Evolutionary conservation across 2,888 invertebrate genomes (phyloP), one percentile per base, ranked within the genome.

Genomic region (Drosophila fungiperda): DNA sequence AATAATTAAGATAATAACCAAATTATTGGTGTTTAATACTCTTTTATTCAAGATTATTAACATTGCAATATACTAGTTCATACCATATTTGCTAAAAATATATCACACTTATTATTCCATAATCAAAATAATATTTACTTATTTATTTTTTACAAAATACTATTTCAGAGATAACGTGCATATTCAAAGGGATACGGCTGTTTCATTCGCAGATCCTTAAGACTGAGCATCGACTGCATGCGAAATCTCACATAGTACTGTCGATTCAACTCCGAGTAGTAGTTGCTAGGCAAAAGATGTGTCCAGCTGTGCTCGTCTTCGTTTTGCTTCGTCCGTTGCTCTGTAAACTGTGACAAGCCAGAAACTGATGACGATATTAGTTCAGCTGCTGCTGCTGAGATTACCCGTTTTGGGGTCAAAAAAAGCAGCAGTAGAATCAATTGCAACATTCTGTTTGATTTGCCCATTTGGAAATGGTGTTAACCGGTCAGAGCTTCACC

Each of bases 171-270:
- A 75, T 80, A 89, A 23, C 78, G 50, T 1, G 88, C 86, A 57
- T 75, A 71, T 72, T 90, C 86, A 61, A 80, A 89, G 2, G 80
- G 75, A 59, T 60, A 55, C 5, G 61, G 36, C 0, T 38, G 54
- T 0, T 23, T 48, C 17, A 35, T 33, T 9, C 62, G 58, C 23
- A 49, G 23, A 40, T 76, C 53, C 50, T 53, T 72, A 23, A 73
- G 38, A 8, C 38, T 38, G 15, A 74, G 55, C n/a, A 33, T 3
- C 6, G 80, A 68, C 8, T 74, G 83, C 12, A 86, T 59, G 0
- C 81, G 85, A 76, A 85, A 89, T 49, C 80, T 52, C 17, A 55
- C 45, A 73, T 85, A 85, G 61, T 91, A 91, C 45, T 83, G 90
- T 68, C 81, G 83, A 73, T 90, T 87, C 52, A 83, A 29, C 32